Conservation (phyloP, 2,888 invertebrate genomes). For the Timema podura region DNA sequence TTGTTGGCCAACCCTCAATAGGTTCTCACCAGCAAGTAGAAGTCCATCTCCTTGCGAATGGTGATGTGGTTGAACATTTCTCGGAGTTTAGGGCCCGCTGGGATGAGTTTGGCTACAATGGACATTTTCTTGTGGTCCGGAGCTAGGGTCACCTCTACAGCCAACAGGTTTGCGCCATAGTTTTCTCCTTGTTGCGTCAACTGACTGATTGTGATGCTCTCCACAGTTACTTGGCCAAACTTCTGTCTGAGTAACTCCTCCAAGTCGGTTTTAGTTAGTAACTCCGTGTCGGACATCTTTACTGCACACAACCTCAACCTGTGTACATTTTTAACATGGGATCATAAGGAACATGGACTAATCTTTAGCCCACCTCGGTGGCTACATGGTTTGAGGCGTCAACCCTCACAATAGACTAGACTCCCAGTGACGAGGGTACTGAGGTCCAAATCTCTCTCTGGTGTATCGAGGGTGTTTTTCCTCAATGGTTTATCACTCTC, state of each 20-base stretch:
- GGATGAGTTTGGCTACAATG: conserved; percentile 55
- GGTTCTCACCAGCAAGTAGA: conserved; percentile 47
- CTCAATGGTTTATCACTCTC: too few relatives aligned
- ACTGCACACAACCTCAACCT: too few relatives aligned
- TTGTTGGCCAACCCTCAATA: too few relatives aligned
- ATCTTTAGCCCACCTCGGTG: too few relatives aligned
- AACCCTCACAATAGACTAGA: too few relatives aligned
- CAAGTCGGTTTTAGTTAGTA: neutral
- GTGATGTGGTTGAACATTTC: conserved; percentile 53
- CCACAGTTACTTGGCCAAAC: neutral
- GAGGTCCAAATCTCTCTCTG: too few relatives aligned
- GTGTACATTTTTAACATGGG: too few relatives aligned
- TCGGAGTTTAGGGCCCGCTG: conserved; percentile 51
- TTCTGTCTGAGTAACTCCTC: neutral
- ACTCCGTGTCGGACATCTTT: too few relatives aligned
- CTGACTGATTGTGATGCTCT: neutral
- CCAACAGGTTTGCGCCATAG: conserved; percentile 57
- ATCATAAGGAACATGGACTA: too few relatives aligned
- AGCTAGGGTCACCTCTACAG: conserved; percentile 41
- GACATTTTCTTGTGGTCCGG: conserved; percentile 38
- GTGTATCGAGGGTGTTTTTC: too few relatives aligned
- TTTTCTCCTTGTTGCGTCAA: conserved; percentile 48
- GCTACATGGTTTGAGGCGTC: too few relatives aligned
- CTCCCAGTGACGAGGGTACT: too few relatives aligned
- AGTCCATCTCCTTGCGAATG: conserved; percentile 54